phyloP scores from a whole-genome alignment of 2,797 vertebrate species.

The Eupleurogrammus muticus region DNA sequence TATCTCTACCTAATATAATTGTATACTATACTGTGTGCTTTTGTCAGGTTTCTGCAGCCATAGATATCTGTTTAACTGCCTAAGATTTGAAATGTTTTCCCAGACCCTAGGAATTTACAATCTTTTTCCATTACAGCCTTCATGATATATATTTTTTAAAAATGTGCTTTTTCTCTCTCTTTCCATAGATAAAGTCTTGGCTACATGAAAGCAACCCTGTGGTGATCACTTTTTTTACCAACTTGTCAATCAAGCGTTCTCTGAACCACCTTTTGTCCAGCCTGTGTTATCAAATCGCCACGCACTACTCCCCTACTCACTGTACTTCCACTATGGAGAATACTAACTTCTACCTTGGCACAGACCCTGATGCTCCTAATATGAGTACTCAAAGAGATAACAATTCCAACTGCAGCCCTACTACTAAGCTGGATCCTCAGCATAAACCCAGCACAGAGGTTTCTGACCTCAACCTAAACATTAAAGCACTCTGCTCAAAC shows the following conservation, averaged over 20 bases:
- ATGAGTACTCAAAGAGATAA: neutral
- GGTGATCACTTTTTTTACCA: constrained; percentile 76
- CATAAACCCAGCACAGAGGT: neutral
- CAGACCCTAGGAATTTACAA: no score
- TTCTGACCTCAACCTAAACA: neutral
- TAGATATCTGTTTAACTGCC: no score
- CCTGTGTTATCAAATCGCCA: constrained; percentile 76
- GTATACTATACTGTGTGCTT: no score
- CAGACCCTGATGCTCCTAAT: neutral
- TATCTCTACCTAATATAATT: no score
- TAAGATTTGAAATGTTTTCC: no score
- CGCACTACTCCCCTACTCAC: neutral
- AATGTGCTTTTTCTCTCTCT: constrained; percentile 4
- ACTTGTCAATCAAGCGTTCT: constrained; percentile 48
- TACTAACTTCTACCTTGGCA: constrained; percentile 4
- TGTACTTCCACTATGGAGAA: constrained; percentile 4
- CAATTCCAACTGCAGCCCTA: neutral
- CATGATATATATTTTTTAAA: no score
- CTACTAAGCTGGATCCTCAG: constrained; percentile 14
- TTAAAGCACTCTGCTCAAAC: neutral
- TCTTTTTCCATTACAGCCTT: no score
- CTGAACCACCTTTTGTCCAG: constrained; percentile 71
- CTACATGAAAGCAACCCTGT: constrained; percentile 76
- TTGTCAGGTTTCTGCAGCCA: no score
- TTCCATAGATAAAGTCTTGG: constrained; percentile 81